These are phyloP conservation scores for Zoanthus solanderi DNA, from an alignment of 92 coral and sea anemone genomes.

Conservation along the genomic window DNA sequence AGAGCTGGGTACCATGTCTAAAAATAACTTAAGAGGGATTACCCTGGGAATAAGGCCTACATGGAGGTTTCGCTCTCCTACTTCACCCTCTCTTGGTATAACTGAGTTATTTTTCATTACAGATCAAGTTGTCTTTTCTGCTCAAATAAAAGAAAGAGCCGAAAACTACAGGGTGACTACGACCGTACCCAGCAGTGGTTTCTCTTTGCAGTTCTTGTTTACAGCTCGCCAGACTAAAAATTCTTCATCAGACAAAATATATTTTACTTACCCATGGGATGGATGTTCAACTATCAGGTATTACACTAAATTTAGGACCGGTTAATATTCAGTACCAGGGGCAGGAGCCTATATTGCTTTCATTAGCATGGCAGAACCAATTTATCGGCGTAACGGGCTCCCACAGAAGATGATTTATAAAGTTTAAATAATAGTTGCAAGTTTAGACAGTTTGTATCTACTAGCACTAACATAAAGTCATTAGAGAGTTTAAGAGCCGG, in stretches of 20 bases:
- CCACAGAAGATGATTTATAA: neutral
- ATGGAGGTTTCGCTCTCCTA: neutral
- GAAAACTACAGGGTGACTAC: conserved; percentile 33
- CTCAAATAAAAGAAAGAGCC: conserved; percentile 18
- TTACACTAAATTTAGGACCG: neutral
- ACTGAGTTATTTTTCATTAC: neutral
- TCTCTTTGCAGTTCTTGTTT: conserved; percentile 26
- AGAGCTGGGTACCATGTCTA: too few species aligned
- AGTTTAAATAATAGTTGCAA: neutral
- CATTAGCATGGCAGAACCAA: neutral
- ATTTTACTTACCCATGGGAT: conserved; percentile 6
- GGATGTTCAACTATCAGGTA: conserved; percentile 18
- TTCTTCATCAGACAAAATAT: conserved; percentile 16
- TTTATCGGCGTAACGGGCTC: neutral
- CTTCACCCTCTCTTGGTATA: neutral
- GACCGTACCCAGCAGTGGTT: neutral
- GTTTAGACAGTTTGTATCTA: too few species aligned
- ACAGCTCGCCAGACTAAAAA: conserved; percentile 29
- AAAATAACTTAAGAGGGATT: neutral
- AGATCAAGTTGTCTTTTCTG: conserved; percentile 26
- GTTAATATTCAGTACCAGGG: neutral
- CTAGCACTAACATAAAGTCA: too few species aligned
- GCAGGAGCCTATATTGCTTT: neutral
- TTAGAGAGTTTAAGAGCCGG: too few species aligned
- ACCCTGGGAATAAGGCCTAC: neutral